Base-by-base conservation (phyloP, 30 jellyfish, hydroid and myxozoan species). In the Chironex yamaguchii region DNA sequence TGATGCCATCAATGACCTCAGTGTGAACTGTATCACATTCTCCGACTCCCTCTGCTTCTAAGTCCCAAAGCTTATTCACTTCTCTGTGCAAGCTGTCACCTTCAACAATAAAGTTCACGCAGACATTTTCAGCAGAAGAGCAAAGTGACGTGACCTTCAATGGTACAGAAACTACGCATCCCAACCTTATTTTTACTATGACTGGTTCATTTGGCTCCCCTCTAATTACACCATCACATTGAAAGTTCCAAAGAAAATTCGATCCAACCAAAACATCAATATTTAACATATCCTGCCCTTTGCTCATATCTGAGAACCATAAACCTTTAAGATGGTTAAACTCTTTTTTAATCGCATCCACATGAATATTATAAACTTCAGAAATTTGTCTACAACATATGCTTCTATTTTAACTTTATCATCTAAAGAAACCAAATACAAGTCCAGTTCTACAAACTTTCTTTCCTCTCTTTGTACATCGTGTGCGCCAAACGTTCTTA, bases 171-270 rank as follows among this genome's bases (percentile, higher is more conserved):
- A 58, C n/a, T 11, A 72, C 76, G 77, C 82, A 76, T 4, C 88
- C 82, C 3, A 76, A 17, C 25, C 25, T 32, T 1, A 63, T 76
- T 14, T 52, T n/a, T 33, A 76, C 79, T 14, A 77, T 77, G 4
- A 76, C 88, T 4, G 81, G 88, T 11, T 50, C 81, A 24, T 29
- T 33, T 6, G 82, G 49, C 88, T 29, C 82, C 82, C 90, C 90
- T 34, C 82, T 67, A 31, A 52, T 52, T 52, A 31, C 53, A 12
- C 42, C 42, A 49, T 35, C 82, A 27, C 52, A 75, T 62, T 79
- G 82, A 29, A 79, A 79, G 26, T 29, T 22, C 83, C 90, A 62
- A 34, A 63, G 42, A 26, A 23, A 74, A 49, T 74, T 50, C 9
- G 52, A 1, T 4, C 76, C 76, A 3, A 74, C 34, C 1, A 48